Conservation (phyloP, 2,797 vertebrate species). For the Sciaenops ocellatus region DNA sequence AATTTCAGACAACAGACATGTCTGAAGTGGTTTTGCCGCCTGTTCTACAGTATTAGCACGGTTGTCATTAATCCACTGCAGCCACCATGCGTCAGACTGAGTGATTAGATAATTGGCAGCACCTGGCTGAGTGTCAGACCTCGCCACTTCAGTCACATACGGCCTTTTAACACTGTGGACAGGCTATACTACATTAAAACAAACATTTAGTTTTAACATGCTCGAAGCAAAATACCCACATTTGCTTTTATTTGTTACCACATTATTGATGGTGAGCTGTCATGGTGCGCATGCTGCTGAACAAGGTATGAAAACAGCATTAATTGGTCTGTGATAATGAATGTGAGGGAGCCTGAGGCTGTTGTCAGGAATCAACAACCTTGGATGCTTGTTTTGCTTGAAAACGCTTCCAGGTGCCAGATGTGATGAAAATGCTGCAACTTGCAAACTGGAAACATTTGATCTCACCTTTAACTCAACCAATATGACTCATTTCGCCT, state of each 20-base stretch:
- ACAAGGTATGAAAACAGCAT: slow-evolving; percentile 35
- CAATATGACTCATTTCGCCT: slow-evolving; percentile 76
- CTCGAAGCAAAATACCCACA: background rate
- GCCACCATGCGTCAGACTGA: background rate
- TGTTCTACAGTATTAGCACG: background rate
- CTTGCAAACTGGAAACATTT: background rate
- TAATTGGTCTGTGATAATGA: background rate
- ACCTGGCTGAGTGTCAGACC: slow-evolving; percentile 47
- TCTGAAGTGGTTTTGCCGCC: background rate
- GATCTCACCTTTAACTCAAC: slow-evolving; percentile 54
- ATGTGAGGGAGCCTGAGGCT: background rate
- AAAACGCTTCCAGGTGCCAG: slow-evolving; percentile 9
- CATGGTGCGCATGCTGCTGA: background rate
- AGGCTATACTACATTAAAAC: background rate
- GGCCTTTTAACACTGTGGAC: slow-evolving; percentile 6
- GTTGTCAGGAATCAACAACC: background rate
- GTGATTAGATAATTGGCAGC: slow-evolving; percentile 66
- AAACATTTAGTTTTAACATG: slow-evolving; percentile 47
- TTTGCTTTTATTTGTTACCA: slow-evolving; percentile 44
- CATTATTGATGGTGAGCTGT: slow-evolving; percentile 56
- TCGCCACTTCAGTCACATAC: background rate
- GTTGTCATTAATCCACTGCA: background rate
- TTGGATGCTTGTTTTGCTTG: background rate
- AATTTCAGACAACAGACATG: background rate
- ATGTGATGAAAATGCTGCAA: background rate